Base-by-base conservation (phyloP, 1,140 invertebrate genomes). In the Hypothenemus hampei region DNA sequence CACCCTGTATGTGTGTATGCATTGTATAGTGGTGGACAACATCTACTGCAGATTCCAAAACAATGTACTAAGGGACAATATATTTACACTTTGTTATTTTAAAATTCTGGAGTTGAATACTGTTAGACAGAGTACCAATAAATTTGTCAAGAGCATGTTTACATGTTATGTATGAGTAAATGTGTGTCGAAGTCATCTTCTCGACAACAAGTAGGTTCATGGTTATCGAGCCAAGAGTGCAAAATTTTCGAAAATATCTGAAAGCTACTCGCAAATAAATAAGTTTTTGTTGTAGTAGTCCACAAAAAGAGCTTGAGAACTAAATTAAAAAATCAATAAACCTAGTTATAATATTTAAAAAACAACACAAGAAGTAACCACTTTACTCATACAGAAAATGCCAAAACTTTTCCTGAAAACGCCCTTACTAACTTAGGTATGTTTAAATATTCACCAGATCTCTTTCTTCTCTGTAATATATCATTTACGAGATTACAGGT, bases 1-100 rank as follows among this genome's bases (percentile, higher is more conserved):
- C 47, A 39, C 39, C 22, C 31, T 39, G 37, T 50, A 37, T 33
- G 26, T 50, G 37, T 39, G 35, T 49, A 49, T 31, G 16, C 31
- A 22, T 33, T 13, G 37, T 37, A 48, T 36, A 48, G 15, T 3
- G 18, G 19, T 15, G 44, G 24, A 16, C 5, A 47, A 47, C 29
- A n/a, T 47, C 13, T 31, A 8, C 26, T 11, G 8, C 26, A 31
- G 26, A 31, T 31, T 31, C 10, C 10, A 31, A 31, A 31, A 13
- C 26, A 11, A 13, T 31, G 10, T 31, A 13, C 26, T 31, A 11
- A 1, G 8, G 26, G 13, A 31, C 8, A 31, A 31, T 31, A n/a
- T 31, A 31, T 31, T 8, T 8, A 11, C 26, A 31, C 1, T 31
- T 13, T 31, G 10, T 31, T 8, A 31, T 11, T 31, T 11, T 31